phyloP scores from a whole-genome alignment of 2,113 vertebrate genomes.

The Setophaga petechia region DNA sequence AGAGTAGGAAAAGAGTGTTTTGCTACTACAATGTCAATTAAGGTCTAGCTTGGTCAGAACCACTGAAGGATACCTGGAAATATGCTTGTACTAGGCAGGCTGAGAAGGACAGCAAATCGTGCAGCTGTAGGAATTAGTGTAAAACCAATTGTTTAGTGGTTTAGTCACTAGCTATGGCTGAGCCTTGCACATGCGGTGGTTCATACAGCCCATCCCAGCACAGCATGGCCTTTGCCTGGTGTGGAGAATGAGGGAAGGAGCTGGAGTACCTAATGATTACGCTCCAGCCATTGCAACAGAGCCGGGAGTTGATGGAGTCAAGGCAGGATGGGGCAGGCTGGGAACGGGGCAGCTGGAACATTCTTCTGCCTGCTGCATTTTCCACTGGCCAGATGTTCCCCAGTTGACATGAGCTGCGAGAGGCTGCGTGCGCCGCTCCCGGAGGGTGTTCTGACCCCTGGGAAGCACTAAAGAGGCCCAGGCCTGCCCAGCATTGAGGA shows the following conservation, averaged over 20 bases:
- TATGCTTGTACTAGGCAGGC: neutral
- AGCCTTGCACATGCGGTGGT: neutral
- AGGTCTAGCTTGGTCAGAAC: neutral
- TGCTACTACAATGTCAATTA: neutral
- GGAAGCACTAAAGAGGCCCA: slow-evolving; percentile 50
- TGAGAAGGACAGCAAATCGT: neutral
- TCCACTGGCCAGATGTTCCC: slow-evolving; percentile 53
- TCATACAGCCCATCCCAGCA: neutral
- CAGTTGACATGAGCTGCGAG: slow-evolving; percentile 10
- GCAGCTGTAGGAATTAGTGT: neutral
- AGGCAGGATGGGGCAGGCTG: slow-evolving; percentile 13
- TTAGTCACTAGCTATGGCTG: neutral
- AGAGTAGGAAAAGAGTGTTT: neutral
- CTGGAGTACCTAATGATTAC: rapidly evolving
- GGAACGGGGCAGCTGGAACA: neutral
- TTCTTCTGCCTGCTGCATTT: slow-evolving; percentile 36
- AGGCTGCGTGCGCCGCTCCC: neutral
- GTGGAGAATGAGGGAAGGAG: neutral
- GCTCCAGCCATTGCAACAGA: neutral
- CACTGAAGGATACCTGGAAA: neutral
- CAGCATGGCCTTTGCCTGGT: neutral
- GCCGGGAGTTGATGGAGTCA: neutral
- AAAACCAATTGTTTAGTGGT: neutral
- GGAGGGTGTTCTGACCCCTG: slow-evolving; percentile 56
- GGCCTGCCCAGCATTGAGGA: slow-evolving; percentile 10